phyloP scores from a whole-genome alignment of 2,113 vertebrate genomes.

The Prochilodus magdalenae region DNA sequence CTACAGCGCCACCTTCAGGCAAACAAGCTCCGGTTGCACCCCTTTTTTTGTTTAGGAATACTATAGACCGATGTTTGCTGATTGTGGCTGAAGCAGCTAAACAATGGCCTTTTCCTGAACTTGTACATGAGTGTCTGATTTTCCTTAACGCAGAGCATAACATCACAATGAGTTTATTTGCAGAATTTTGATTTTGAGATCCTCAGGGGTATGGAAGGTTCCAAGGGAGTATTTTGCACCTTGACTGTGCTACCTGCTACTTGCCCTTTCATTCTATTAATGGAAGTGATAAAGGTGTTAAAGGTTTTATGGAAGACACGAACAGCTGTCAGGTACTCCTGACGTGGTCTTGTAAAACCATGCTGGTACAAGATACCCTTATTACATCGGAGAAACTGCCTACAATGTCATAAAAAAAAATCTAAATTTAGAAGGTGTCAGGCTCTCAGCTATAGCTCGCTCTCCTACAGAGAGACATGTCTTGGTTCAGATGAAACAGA shows the following conservation, averaged over 20 bases:
- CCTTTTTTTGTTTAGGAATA: no score
- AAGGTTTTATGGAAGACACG: neutral
- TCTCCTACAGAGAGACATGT: neutral
- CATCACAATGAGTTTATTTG: neutral
- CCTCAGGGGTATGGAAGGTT: no score
- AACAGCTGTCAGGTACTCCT: neutral
- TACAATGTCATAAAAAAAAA: neutral
- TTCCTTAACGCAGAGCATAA: no score
- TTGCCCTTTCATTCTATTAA: neutral
- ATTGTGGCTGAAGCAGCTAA: no score
- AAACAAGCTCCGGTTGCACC: no score
- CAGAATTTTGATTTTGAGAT: neutral
- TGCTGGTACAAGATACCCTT: neutral
- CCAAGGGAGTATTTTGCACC: neutral
- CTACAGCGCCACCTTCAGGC: no score
- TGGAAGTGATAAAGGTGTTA: neutral
- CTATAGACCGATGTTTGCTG: no score
- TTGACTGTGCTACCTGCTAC: neutral
- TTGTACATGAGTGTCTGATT: no score
- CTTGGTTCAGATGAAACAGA: neutral
- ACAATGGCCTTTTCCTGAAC: no score
- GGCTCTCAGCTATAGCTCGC: neutral
- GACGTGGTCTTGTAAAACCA: neutral
- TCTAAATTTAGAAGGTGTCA: neutral
- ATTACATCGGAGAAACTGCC: constrained; percentile 25